Evolutionary conservation across 2,797 vertebrate species (phyloP), one percentile per base, ranked within the genome.

Genomic region (Geotria australis): DNA sequence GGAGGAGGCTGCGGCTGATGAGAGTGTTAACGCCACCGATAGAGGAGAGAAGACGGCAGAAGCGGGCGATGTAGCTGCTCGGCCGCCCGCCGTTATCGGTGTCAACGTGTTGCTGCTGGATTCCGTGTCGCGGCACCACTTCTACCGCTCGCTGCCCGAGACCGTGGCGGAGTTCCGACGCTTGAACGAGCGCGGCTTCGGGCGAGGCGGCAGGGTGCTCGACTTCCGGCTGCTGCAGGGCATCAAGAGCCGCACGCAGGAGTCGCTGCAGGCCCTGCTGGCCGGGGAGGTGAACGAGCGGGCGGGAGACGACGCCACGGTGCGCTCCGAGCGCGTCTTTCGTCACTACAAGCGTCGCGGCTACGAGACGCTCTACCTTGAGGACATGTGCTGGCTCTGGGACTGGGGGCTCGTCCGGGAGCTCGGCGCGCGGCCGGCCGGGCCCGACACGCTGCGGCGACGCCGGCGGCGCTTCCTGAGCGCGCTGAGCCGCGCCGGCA

Each of bases 321-420:
- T 63, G 45, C 48, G 60, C 53, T 11, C 63, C 9, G 62, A 61
- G 60, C 59, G 62, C 57, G 62, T 62, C 6, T 8, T 62, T 51
- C 59, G 60, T 8, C 48, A 24, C 55, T 64, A 63, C 14, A 63
- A 59, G 57, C 48, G 47, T 7, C 48, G 58, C 51, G 62, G 63
- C 46, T 64, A 64, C 57, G 62, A 64, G 55, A 63, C 60, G 8
- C 47, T 64, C 15, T 64, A 64, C 47, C 46, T 64, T 15, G 63
- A 64, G 48, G 63, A 64, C 14, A 49, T 63, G 58, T 64, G 63
- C 56, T 64, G 63, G 63, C 57, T 58, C 10, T 57, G 58, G 60
- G 60, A 64, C 24, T 64, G 63, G 63, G 63, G 63, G 47, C 60
- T 64, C 57, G 63, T 63, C 45, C 61, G 63, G 38, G 63, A 64